phyloP scores from a whole-genome alignment of 2,888 invertebrate species.

The Carterocephalus palaemon region DNA sequence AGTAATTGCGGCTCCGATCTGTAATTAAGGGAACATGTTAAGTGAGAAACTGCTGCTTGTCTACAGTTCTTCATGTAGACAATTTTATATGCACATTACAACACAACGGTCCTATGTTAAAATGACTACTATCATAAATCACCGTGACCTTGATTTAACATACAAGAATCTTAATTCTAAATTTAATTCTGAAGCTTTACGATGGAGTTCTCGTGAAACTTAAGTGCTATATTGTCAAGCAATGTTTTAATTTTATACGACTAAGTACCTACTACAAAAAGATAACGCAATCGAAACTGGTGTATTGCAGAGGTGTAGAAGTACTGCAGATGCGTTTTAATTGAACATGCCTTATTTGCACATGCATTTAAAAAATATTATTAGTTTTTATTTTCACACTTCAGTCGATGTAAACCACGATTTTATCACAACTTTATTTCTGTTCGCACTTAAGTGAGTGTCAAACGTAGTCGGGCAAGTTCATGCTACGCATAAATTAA shows the following conservation, averaged over 20 bases:
- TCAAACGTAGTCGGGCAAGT: not conserved
- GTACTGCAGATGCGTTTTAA: constrained; percentile 9
- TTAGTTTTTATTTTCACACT: constrained; percentile 10
- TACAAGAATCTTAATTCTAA: too few species aligned
- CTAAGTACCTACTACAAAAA: not conserved
- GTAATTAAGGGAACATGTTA: too few species aligned
- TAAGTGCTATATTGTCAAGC: not conserved
- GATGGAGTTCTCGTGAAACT: too few species aligned
- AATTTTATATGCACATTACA: too few species aligned
- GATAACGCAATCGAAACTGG: constrained; percentile 14
- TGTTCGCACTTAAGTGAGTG: constrained; percentile 7
- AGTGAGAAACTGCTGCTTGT: too few species aligned
- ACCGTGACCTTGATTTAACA: too few species aligned
- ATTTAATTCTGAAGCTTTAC: too few species aligned
- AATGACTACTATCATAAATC: not conserved
- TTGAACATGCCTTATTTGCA: constrained; percentile 8
- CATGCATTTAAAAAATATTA: constrained; percentile 9
- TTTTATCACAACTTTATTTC: constrained; percentile 2
- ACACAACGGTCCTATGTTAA: too few species aligned
- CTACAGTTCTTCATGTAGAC: too few species aligned
- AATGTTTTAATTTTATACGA: not conserved
- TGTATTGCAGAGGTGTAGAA: constrained; percentile 10
- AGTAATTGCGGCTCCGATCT: constrained; percentile 31
- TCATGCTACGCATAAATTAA: not conserved
- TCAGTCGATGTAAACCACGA: not conserved